Evolutionary conservation across 2,113 vertebrate genomes (phyloP).

Genomic region (Tragelaphus imberbis): DNA sequence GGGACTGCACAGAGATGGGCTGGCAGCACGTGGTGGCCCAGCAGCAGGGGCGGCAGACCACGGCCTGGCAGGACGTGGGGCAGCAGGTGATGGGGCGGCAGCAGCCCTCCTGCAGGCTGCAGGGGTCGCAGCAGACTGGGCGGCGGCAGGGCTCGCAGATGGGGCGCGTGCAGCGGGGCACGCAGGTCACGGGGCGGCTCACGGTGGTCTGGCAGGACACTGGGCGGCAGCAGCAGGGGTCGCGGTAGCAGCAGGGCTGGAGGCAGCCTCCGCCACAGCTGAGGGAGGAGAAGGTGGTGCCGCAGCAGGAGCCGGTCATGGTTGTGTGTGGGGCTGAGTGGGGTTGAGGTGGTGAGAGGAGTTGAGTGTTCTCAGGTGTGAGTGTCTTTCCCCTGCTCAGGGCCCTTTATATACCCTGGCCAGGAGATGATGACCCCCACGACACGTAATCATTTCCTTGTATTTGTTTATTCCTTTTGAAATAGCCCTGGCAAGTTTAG

Average conservation of each 20-base stretch:
- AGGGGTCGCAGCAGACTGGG: slow-evolving; percentile 57
- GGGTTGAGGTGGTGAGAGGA: not conserved
- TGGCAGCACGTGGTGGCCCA: slow-evolving; percentile 63
- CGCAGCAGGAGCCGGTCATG: slow-evolving; percentile 60
- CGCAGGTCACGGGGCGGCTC: slow-evolving; percentile 44
- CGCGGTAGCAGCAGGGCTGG: slow-evolving; percentile 44
- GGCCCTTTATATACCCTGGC: slow-evolving; percentile 48
- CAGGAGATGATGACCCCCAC: not conserved
- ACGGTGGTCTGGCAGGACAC: slow-evolving; percentile 60
- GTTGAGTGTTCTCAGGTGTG: not conserved
- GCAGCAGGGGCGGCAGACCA: slow-evolving; percentile 64
- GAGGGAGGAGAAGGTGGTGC: slow-evolving; percentile 8
- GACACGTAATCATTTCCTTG: not conserved
- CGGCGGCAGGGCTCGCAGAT: slow-evolving; percentile 29
- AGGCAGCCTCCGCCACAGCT: not conserved
- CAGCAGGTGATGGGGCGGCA: slow-evolving; percentile 65
- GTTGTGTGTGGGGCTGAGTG: not conserved
- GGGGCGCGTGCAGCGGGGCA: slow-evolving; percentile 53
- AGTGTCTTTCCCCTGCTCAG: accelerated
- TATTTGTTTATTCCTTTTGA: slow-evolving; percentile 29
- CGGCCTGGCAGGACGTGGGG: slow-evolving; percentile 52
- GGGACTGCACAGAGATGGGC: slow-evolving; percentile 52
- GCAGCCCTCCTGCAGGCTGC: slow-evolving; percentile 59
- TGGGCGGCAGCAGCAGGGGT: slow-evolving; percentile 56
- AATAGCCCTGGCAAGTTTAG: not conserved